Percentiles rank a stretch among this genome's conserved stretches.
These are phyloP conservation scores for Chromobotia macracanthus DNA, from an alignment of 2,797 vertebrate genomes.

Conservation along the genomic window DNA sequence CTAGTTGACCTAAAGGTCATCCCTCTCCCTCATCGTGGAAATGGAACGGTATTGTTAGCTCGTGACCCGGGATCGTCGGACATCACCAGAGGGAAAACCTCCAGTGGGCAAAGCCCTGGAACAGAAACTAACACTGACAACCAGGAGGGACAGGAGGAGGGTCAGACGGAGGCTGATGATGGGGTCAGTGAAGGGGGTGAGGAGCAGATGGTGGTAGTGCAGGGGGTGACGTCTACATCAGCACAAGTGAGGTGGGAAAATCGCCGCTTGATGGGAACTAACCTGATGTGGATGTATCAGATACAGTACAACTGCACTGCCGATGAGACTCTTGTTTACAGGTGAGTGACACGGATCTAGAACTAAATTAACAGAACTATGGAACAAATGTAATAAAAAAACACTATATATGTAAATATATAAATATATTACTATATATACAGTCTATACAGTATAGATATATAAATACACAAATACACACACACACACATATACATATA, in stretches of 20 bases:
- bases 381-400: no score
- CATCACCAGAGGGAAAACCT: slow-evolving; percentile 81
- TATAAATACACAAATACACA: no score
- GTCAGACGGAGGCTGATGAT: slow-evolving; percentile 59
- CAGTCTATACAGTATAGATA: no score
- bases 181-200: slow-evolving; percentile 69
- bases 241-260: slow-evolving; percentile 87
- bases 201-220: slow-evolving; percentile 78
- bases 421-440: no score
- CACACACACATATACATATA: no score
- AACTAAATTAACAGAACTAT: background rate
- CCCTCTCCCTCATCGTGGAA: slow-evolving; percentile 84
- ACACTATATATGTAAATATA: no score
- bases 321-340: slow-evolving; percentile 90
- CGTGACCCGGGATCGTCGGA: slow-evolving; percentile 79
- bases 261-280: slow-evolving; percentile 72
- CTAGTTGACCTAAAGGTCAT: slow-evolving; percentile 87
- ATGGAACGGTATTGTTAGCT: slow-evolving; percentile 69
- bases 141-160: slow-evolving; percentile 62
- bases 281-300: slow-evolving; percentile 92
- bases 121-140: slow-evolving; percentile 49
- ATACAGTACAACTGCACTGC: slow-evolving; percentile 94
- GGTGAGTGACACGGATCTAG: slow-evolving; percentile 80
- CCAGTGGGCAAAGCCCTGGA: slow-evolving; percentile 63
- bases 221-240: slow-evolving; percentile 85